A percentile compares a stretch with the other conserved stretches of the same genome.
Evolutionary conservation across 2,113 vertebrate genomes (phyloP).

Genomic region (Guaruba guarouba): DNA sequence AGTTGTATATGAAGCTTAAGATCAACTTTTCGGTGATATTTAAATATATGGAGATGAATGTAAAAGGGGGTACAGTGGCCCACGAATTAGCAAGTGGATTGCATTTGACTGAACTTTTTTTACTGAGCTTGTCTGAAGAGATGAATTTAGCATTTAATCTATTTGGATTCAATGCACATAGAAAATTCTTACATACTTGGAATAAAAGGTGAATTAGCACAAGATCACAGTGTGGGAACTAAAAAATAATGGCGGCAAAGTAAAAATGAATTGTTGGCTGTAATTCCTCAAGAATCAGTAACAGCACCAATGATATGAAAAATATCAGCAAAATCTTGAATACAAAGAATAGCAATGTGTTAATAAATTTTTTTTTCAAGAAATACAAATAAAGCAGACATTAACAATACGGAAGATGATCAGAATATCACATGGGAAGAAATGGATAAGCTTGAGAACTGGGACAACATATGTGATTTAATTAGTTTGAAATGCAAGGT

Average conservation of each 20-base stretch:
- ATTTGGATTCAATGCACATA: not conserved
- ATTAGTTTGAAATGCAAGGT: slow-evolving; percentile 57
- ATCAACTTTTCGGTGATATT: not conserved
- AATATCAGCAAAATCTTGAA: not conserved
- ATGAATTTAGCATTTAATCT: not conserved
- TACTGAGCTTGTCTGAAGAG: not conserved
- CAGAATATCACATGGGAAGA: slow-evolving; percentile 23
- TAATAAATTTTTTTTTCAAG: not conserved
- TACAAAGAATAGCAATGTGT: not conserved
- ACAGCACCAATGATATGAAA: not conserved
- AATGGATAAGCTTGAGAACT: slow-evolving; percentile 33
- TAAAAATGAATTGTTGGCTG: not conserved
- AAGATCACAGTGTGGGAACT: not conserved
- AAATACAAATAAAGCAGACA: not conserved
- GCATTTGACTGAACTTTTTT: not conserved
- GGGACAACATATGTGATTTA: slow-evolving; percentile 44
- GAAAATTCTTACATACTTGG: not conserved
- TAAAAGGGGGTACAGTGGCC: not conserved
- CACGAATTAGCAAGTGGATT: not conserved
- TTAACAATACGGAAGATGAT: slow-evolving; percentile 28
- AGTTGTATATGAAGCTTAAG: not conserved
- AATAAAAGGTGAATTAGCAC: not conserved
- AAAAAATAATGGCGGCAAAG: not conserved
- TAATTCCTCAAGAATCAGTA: not conserved
- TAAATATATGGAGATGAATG: not conserved